Base-by-base conservation (phyloP, 2,888 invertebrate species). In the Eristalinus sepulchralis region DNA sequence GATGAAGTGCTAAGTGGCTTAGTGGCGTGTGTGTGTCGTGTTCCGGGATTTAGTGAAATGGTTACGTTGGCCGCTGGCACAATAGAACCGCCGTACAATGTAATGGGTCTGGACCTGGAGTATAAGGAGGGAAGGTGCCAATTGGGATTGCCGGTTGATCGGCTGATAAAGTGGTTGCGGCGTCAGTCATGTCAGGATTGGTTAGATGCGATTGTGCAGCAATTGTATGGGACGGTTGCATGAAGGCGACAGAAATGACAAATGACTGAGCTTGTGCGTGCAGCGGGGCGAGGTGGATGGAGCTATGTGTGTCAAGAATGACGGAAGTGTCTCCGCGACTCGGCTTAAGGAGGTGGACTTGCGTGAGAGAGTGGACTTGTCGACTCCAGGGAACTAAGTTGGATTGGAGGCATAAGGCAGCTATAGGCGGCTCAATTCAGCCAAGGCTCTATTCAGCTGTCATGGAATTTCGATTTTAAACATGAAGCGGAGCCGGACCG, bases 81-180 rank as follows among this genome's bases (percentile, higher is more conserved):
- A 57, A 57, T 24, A 57, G 22, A 39, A 57, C 57, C 4, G 57
- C 20, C 10, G 17, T 20, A 57, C 57, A 57, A 20, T 17, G 22
- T 20, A 20, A 57, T 20, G 10, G 20, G 24, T 57, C 22, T 24
- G 3, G 39, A 22, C 9, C 11, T 17, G 24, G 9, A 22, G n/a
- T 20, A 5, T 27, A 5, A 27, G 27, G 5, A 5, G 27, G 27
- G 27, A 27, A 60, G 34, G 62, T 62, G 33, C 31, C 60, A 64
- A 64, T 73, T 73, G 63, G 31, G 27, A 39, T 53, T 33, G 66
- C 27, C 55, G 59, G 47, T 36, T 47, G 76, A 66, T 75, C 66
- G 57, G 47, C 20, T 24, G 63, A 73, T 34, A 39, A 64, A 47
- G 55, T 39, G 66, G 22, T 33, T n/a, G 22, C n/a, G 17, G 13